phyloP scores from a whole-genome alignment of 2,888 invertebrate species.

The Sminthurinus aureus region DNA sequence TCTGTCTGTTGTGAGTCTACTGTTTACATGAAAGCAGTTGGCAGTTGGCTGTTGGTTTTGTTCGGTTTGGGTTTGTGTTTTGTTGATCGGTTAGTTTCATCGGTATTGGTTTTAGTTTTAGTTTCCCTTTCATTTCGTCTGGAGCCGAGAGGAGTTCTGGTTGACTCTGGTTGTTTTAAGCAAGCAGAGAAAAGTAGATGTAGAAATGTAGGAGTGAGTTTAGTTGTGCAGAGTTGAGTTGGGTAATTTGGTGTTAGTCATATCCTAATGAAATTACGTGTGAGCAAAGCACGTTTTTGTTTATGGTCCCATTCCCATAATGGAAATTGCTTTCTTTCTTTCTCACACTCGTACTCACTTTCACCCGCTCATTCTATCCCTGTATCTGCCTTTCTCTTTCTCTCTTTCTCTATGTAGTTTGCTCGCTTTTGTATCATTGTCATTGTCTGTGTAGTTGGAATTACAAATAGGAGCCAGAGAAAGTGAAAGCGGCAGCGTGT shows the following conservation, averaged over 20 bases:
- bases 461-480: background rate
- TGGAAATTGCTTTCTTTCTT: slow-evolving; percentile 45
- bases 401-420: background rate
- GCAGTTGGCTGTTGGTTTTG: background rate
- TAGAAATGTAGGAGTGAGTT: too few species aligned
- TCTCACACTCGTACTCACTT: background rate
- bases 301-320: slow-evolving; percentile 50
- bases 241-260: slow-evolving; percentile 49
- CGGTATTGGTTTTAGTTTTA: background rate
- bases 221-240: slow-evolving; percentile 37
- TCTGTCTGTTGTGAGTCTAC: background rate
- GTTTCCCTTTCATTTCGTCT: slow-evolving; percentile 33
- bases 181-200: too few species aligned
- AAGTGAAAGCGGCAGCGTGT: too few species aligned
- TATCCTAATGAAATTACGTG: slow-evolving; percentile 52
- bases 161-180: too few species aligned
- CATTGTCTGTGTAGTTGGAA: background rate
- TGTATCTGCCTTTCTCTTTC: background rate
- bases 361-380: background rate
- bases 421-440: background rate
- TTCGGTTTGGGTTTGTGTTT: background rate
- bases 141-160: too few species aligned
- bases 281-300: slow-evolving; percentile 46
- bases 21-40: background rate
- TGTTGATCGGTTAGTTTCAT: too few species aligned